Evolutionary conservation across 2,113 vertebrate genomes (phyloP), one percentile per base, ranked within the genome.

Genomic region (Sinocyclocheilus rhinocerous): DNA sequence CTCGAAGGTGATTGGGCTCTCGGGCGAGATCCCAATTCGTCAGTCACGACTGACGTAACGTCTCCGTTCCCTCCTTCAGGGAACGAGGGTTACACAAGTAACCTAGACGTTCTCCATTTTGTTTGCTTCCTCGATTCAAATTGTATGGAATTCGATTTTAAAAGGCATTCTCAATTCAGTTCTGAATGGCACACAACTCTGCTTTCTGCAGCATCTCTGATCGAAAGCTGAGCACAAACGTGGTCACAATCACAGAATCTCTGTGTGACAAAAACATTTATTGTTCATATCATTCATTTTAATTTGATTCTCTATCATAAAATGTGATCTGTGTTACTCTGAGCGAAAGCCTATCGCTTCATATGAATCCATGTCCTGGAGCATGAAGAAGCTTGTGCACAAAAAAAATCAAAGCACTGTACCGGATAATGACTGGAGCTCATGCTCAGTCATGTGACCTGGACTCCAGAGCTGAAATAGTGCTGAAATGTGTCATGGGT

Each of bases 381-480:
- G 73, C 13, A 55, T 33, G 63, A 61, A 84, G 42, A 67, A 75
- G 52, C 82, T 39, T 42, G 39, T 84, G 85, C 75, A 16, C 83
- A 86, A 57, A 85, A 57, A 85, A 89, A 90, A 48, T 89, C 77
- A 85, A 72, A 92, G 88, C 2, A 33, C 77, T 81, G 69, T 82
- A 65, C 52, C 55, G 72, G 4, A 88, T 92, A 93, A 90, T 83
- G 81, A 59, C 80, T 90, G 12, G 45, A 91, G 81, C 75, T 77
- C 81, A 83, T 26, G 0, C 0, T 48, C 83, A 80, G 89, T 87
- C 57, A 89, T 88, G 89, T 91, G 86, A 90, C 50, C 88, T 29
- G 57, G 86, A 86, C 81, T 87, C 61, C 73, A 33, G 63, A 88
- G 86, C 45, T 22, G 33, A 91, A 91, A 89, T 78, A 87, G 24